Evolutionary conservation across 2,797 vertebrate genomes (phyloP), one percentile per base, ranked within the genome.

Genomic region (Sternarchorhynchus goeldii): DNA sequence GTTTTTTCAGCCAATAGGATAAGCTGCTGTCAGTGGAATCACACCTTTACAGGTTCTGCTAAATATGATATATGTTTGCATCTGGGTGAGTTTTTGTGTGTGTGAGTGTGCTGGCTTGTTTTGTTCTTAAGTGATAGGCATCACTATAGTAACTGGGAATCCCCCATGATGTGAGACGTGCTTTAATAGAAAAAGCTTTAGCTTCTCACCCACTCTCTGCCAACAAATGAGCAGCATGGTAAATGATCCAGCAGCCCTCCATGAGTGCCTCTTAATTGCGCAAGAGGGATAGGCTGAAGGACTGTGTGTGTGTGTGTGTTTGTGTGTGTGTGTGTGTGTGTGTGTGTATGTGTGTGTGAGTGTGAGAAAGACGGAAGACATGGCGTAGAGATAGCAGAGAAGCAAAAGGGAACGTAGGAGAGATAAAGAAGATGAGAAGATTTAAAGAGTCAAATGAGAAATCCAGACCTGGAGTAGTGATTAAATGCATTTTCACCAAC

Each of bases 1-100:
- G 31, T 41, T n/a, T 32, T 8, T 17, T 14, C n/a, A 32, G 59
- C 55, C 63, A 73, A 75, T 32, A 77, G 55, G 17, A 18, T 36
- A 62, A 68, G 41, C 31, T 55, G 20, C 64, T 80, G 73, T 83
- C 68, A 55, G 21, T 41, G 10, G 57, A 36, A 41, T 72, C 73
- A 75, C 71, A 83, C 71, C 50, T 75, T 75, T 78, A 81, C 79
- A 76, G 50, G 56, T 25, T 25, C 31, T 20, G 39, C 41, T 17
- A 76, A 58, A 16, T 25, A 55, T 41, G 1, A 12, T 10, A 29
- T 62, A 20, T 50, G 14, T 50, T 2, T 50, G 12, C 10, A 36
- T 69, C 25, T n/a, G 5, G 59, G 18, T 69, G 74, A 20, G 64
- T 67, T n/a, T 56, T 34, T 60, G 10, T 21, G 39, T 59, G 36